Evolutionary conservation across 2,797 vertebrate genomes (phyloP), one percentile per base, ranked within the genome.

Genomic region (Sorex maritimensis): DNA sequence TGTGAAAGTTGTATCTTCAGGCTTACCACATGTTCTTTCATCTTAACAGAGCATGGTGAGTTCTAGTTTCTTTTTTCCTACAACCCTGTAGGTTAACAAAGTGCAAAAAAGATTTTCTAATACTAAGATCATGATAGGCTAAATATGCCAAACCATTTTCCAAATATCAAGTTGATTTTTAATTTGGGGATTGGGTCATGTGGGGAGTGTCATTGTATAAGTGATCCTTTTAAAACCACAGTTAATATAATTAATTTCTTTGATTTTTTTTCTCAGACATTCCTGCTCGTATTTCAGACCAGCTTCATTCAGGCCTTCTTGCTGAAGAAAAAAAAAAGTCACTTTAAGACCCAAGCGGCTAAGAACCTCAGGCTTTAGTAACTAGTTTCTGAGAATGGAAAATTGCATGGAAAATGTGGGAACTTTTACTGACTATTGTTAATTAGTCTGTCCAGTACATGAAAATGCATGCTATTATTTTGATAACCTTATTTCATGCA

Each of bases 21-120:
- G 77, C 15, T 91, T 41, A 81, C 13, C 77, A 91, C 81, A 5
- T 17, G 23, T 88, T 89, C 67, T 91, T 91, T 96, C 71, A 84
- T 79, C 34, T 92, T 74, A 84, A 81, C 21, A 44, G 21, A 85
- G 24, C 49, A 68, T 41, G 46, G 65, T 83, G 68, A 30, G 83
- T 88, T 93, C 77, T 95, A 88, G 86, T 91, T 82, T 71, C 49
- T 15, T 80, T 30, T 34, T 11, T 11, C 6, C 52, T 67, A 11
- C 28, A 67, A 11, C 28, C 9, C 55, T 89, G 49, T 63, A 73
- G 24, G 12, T 88, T 63, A 38, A 65, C 46, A 90, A 73, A 90
- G 71, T 68, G 63, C 34, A 82, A 75, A 86, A 83, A 74, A 58
- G 2, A 75, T 72, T 92, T 58, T 73, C 81, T 79, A 78, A 73